Conservation (phyloP, 2,888 invertebrate species). For the Disparrhopalites patrizii region DNA sequence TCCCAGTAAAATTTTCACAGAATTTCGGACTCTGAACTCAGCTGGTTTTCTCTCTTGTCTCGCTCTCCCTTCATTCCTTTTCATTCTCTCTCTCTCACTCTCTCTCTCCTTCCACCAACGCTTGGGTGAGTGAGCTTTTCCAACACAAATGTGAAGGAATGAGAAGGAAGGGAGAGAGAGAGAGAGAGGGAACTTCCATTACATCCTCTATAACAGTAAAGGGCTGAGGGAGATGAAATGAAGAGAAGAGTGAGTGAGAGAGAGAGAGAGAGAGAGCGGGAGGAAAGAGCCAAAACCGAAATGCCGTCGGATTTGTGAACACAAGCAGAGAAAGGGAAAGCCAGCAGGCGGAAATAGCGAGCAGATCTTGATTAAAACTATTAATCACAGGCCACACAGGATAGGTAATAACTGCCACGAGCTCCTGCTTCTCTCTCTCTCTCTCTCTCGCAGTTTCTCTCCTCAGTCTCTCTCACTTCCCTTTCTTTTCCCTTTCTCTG, state of each 20-base stretch:
- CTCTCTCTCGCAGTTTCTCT: conserved; percentile 2
- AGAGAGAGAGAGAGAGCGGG: neutral
- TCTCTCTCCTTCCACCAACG: neutral
- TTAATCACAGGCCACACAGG: conserved; percentile 47
- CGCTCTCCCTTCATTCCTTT: neutral
- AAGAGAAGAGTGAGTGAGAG: conserved; percentile 16
- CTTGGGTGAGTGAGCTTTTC: neutral
- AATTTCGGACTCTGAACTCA: conserved; percentile 3
- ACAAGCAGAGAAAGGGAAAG: conserved; percentile 32
- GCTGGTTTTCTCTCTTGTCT: neutral
- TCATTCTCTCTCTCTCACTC: neutral
- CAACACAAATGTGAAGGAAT: neutral
- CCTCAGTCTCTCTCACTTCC: conserved; percentile 1
- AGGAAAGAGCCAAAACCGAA: conserved; percentile 30
- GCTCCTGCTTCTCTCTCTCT: conserved; percentile 32
- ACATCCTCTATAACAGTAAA: conserved; percentile 23
- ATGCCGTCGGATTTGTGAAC: conserved; percentile 36
- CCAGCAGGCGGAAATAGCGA: conserved; percentile 44
- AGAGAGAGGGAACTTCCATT: conserved; percentile 1
- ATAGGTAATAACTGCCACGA: conserved; percentile 44
- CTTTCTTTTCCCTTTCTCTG: conserved; percentile 28
- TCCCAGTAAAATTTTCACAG: neutral
- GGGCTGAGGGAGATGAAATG: conserved; percentile 11
- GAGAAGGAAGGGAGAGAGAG: neutral
- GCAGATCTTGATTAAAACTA: conserved; percentile 49